A percentile compares a stretch with the other conserved stretches of the same genome.
Evolutionary conservation across 1,140 invertebrate genomes (phyloP).

Genomic region (Acromyrmex heyeri): DNA sequence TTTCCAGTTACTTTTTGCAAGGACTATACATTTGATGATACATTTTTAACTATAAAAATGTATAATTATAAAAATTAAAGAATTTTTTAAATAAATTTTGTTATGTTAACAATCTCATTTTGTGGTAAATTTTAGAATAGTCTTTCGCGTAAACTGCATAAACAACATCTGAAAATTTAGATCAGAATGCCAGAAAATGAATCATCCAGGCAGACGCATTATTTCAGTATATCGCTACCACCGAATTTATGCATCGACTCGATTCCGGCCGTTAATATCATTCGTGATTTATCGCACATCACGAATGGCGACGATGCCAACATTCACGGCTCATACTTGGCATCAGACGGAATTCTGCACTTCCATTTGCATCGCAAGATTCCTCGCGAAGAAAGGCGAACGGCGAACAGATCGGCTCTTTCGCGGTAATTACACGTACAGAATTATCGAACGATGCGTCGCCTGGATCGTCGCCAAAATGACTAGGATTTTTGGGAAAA

Average conservation of each 20-base stretch:
- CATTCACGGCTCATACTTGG: constrained; percentile 25
- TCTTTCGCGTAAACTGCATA: background rate
- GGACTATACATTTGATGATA: too few relatives aligned
- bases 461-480: constrained; percentile 47
- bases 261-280: constrained; percentile 42
- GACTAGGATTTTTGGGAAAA: constrained; percentile 47
- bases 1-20: too few relatives aligned
- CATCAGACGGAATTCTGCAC: constrained; percentile 58
- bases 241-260: constrained; percentile 54
- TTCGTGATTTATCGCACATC: constrained; percentile 34
- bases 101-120: background rate
- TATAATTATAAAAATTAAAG: background rate
- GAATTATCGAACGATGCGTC: constrained; percentile 50
- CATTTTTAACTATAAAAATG: background rate
- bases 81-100: background rate
- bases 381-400: constrained; percentile 20
- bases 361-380: constrained; percentile 33
- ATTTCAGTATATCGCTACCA: constrained; percentile 33
- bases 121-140: background rate
- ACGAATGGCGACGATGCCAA: background rate
- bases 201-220: background rate
- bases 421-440: constrained; percentile 69
- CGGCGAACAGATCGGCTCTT: constrained; percentile 48
- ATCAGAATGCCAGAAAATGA: constrained; percentile 3
- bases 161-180: background rate